Percentiles rank a stretch among this genome's conserved stretches.
Evolutionary conservation across 2,888 invertebrate genomes (phyloP).

Genomic region (Suillia variegata): DNA sequence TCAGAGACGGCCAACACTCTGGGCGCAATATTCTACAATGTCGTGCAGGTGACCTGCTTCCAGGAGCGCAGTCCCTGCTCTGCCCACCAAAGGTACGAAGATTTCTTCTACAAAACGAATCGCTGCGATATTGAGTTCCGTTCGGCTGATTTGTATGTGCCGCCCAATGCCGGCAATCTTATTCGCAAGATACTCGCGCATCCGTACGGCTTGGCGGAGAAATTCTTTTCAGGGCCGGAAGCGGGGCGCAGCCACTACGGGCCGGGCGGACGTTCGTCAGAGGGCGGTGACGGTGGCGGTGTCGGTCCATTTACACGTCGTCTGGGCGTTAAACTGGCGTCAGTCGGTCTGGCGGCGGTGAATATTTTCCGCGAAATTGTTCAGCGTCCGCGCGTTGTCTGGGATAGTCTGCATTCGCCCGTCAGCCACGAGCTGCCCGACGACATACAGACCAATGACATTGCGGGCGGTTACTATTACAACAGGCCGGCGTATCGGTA

Average conservation of each 20-base stretch:
- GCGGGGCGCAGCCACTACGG: constrained; percentile 28
- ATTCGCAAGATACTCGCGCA: constrained; percentile 48
- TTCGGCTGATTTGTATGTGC: constrained; percentile 55
- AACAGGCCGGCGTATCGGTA: constrained; percentile 9
- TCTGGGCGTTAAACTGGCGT: constrained; percentile 55
- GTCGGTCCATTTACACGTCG: constrained; percentile 36
- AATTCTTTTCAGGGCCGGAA: constrained; percentile 9
- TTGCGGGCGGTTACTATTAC: constrained; percentile 11
- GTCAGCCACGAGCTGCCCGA: constrained; percentile 40
- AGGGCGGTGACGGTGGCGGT: neutral
- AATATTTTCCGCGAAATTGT: constrained; percentile 56
- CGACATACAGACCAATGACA: constrained; percentile 1
- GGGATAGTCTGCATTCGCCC: constrained; percentile 43
- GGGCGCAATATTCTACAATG: constrained; percentile 77
- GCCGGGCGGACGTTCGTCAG: constrained; percentile 26
- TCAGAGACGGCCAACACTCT: constrained; percentile 71
- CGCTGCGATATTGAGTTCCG: constrained; percentile 51
- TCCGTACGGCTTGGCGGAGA: constrained; percentile 33
- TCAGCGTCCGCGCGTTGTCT: constrained; percentile 42
- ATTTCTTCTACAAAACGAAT: constrained; percentile 41
- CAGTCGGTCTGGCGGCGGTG: constrained; percentile 55
- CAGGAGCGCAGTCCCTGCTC: constrained; percentile 70
- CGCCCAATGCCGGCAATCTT: constrained; percentile 50
- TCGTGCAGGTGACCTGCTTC: constrained; percentile 76
- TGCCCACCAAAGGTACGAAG: constrained; percentile 67